Conservation (phyloP, 2,888 invertebrate genomes). For the Ophion ventricosus region DNA sequence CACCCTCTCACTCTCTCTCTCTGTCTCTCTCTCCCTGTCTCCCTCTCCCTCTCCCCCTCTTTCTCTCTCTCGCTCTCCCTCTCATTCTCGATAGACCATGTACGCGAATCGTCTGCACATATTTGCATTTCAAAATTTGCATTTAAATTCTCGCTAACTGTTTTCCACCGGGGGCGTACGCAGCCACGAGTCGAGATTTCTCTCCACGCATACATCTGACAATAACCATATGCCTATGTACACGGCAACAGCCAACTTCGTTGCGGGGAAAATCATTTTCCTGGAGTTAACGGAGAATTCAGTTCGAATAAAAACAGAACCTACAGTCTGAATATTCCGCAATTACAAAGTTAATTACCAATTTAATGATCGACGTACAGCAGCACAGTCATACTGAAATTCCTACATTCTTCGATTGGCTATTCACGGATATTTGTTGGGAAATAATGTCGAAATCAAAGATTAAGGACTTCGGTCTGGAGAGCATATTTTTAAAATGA, state of each 20-base stretch:
- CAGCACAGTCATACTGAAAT: neutral
- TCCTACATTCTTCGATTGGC: neutral
- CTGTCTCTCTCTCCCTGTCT: no score
- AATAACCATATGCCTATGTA: neutral
- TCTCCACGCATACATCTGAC: neutral
- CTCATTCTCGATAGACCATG: constrained; percentile 16
- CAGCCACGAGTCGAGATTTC: constrained; percentile 32
- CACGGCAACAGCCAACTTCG: neutral
- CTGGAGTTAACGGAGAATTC: constrained; percentile 1
- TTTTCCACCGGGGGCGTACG: constrained; percentile 47
- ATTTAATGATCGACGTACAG: no score
- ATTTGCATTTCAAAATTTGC: constrained; percentile 68
- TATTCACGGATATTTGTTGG: no score
- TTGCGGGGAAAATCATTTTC: neutral
- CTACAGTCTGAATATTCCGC: neutral
- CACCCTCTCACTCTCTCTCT: no score
- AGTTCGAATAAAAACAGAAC: neutral
- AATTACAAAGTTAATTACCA: neutral
- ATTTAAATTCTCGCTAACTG: constrained; percentile 66
- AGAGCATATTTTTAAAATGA: no score
- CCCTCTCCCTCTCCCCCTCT: no score
- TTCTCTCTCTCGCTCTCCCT: no score
- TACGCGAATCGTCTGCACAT: constrained; percentile 45
- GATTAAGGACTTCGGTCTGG: no score
- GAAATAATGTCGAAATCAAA: no score